These are phyloP conservation scores for Oryzias dopingdopingensis DNA, from an alignment of 2,797 vertebrate species.

Conservation along the genomic window DNA sequence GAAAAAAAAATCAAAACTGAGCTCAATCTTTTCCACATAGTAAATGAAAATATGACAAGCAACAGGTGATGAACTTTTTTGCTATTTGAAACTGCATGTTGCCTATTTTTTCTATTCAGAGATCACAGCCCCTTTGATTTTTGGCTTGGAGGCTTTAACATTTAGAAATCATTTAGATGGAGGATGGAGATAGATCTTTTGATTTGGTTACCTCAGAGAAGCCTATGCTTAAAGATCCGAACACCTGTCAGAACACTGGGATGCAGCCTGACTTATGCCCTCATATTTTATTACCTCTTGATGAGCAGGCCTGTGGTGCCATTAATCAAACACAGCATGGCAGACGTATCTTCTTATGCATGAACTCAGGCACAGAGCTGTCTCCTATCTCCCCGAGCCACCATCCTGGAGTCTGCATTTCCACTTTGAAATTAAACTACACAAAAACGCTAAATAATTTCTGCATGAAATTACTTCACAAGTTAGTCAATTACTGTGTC, in stretches of 20 bases:
- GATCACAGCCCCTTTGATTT: neutral
- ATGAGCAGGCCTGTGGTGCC: slow-evolving; percentile 69
- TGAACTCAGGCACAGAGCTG: slow-evolving; percentile 37
- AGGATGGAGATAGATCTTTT: slow-evolving; percentile 20
- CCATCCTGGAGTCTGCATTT: slow-evolving; percentile 40
- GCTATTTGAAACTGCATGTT: neutral
- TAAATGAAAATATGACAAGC: too few species aligned
- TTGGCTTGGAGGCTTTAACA: neutral
- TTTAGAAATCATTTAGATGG: slow-evolving; percentile 6
- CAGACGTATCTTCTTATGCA: slow-evolving; percentile 61
- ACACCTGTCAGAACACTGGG: slow-evolving; percentile 63
- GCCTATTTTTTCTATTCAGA: neutral
- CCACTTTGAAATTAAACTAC: slow-evolving; percentile 40
- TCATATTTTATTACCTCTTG: slow-evolving; percentile 78
- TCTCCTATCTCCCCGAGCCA: slow-evolving; percentile 49
- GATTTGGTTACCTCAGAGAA: slow-evolving; percentile 33
- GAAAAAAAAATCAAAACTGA: too few species aligned
- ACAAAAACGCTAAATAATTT: slow-evolving; percentile 41
- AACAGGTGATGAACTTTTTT: too few species aligned
- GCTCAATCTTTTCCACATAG: too few species aligned
- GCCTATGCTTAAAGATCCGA: slow-evolving; percentile 51
- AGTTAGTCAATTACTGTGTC: slow-evolving; percentile 34
- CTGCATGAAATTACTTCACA: slow-evolving; percentile 45
- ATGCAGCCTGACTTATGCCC: slow-evolving; percentile 73
- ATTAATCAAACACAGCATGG: slow-evolving; percentile 73